These are phyloP conservation scores for Rhombomys opimus DNA, from an alignment of 2,113 vertebrate genomes.

Conservation along the genomic window DNA sequence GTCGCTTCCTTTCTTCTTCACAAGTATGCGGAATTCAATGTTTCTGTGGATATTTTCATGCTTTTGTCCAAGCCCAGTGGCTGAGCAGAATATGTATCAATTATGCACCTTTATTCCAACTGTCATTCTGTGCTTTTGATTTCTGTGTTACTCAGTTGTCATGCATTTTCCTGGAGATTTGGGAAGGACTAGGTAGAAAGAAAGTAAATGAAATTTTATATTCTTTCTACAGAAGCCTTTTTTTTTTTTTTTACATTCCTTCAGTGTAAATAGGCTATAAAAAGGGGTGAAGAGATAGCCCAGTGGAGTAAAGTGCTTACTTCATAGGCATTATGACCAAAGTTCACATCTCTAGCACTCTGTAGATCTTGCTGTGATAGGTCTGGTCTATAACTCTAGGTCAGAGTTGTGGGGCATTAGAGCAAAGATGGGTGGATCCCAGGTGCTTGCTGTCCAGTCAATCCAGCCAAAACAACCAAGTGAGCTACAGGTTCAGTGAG, in stretches of 20 bases:
- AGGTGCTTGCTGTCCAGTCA: too few species aligned
- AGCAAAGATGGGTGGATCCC: background rate
- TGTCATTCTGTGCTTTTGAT: background rate
- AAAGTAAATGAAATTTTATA: conserved; percentile 15
- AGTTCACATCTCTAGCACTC: background rate
- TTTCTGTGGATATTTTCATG: background rate
- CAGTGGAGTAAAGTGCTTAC: background rate
- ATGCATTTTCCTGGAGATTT: conserved; percentile 29
- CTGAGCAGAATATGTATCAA: background rate
- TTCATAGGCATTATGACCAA: background rate
- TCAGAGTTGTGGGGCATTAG: background rate
- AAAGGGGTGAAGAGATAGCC: background rate
- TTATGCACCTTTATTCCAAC: conserved; percentile 39
- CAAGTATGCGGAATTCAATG: background rate
- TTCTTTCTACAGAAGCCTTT: conserved; percentile 7
- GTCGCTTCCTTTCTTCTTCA: background rate
- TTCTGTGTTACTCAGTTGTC: background rate
- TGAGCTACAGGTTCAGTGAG: background rate
- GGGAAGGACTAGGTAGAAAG: conserved; percentile 19
- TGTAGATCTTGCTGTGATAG: too few species aligned
- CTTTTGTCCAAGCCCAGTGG: background rate
- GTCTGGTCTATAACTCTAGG: background rate
- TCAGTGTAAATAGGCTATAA: conserved; percentile 12
- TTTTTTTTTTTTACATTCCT: background rate
- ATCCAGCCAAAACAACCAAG: background rate